Evolutionary conservation across 2,888 invertebrate genomes (phyloP).

Genomic region (Meloe dianella): DNA sequence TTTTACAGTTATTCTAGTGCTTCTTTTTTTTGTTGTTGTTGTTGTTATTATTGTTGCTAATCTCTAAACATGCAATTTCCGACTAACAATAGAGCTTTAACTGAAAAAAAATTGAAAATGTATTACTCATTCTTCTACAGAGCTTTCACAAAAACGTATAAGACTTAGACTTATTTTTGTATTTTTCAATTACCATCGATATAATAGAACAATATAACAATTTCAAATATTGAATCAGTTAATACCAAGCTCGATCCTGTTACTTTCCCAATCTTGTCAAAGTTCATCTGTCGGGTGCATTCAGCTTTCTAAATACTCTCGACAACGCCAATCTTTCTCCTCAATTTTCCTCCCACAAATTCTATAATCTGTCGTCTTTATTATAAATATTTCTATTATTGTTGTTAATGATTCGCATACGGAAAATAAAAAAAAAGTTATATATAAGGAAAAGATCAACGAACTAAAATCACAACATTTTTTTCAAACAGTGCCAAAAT

Average conservation of each 20-base stretch:
- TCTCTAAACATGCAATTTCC: no score
- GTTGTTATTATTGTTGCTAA: neutral
- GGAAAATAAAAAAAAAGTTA: neutral
- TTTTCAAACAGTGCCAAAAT: conserved; percentile 27
- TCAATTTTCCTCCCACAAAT: neutral
- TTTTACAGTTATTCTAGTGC: neutral
- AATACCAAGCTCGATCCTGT: conserved; percentile 27
- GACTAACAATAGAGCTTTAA: no score
- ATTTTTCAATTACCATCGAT: neutral
- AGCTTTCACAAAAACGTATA: no score
- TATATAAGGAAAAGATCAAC: conserved; percentile 17
- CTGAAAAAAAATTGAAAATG: no score
- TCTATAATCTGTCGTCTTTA: neutral
- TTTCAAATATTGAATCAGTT: conserved; percentile 23
- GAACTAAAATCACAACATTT: conserved; percentile 29
- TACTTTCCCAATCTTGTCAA: conserved; percentile 37
- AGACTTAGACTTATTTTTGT: neutral
- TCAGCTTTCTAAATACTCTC: conserved; percentile 39
- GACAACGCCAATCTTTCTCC: neutral
- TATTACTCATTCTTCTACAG: no score
- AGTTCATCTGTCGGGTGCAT: conserved; percentile 32
- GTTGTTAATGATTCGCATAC: neutral
- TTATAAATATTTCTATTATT: no score
- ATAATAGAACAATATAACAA: no score
- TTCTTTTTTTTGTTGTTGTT: no score